phyloP scores from a whole-genome alignment of 2,797 vertebrate species.

The Chromobotia macracanthus region DNA sequence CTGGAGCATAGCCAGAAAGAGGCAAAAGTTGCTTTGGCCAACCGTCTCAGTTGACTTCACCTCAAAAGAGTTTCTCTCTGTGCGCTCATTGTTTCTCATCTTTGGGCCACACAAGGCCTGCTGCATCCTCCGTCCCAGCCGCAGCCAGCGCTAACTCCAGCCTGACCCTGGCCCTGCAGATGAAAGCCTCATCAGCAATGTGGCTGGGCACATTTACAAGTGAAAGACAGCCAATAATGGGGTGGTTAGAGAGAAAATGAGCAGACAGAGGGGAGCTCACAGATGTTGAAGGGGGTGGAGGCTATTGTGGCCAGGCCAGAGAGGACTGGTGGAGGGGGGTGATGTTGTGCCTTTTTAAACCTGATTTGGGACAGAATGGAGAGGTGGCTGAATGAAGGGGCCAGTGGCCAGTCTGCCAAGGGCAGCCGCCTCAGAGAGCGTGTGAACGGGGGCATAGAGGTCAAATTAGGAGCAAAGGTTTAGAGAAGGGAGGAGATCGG shows the following conservation, averaged over 20 bases:
- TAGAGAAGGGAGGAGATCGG: slow-evolving; percentile 52
- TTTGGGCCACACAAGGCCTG: slow-evolving; percentile 65
- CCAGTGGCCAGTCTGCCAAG: slow-evolving; percentile 47
- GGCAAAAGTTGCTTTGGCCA: slow-evolving; percentile 63
- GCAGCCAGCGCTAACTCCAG: slow-evolving; percentile 62
- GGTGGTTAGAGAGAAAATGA: slow-evolving; percentile 80
- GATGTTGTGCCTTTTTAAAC: slow-evolving; percentile 66
- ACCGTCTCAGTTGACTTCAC: slow-evolving; percentile 77
- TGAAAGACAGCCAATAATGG: slow-evolving; percentile 80
- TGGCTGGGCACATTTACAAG: slow-evolving; percentile 81
- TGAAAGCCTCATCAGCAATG: slow-evolving; percentile 81
- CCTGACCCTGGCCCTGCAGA: slow-evolving; percentile 72
- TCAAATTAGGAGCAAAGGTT: slow-evolving; percentile 59
- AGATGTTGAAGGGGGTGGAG: slow-evolving; percentile 74
- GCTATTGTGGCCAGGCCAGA: slow-evolving; percentile 68
- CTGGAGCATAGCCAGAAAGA: slow-evolving; percentile 48
- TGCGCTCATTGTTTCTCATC: slow-evolving; percentile 71
- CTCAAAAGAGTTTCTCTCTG: slow-evolving; percentile 78
- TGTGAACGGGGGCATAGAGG: slow-evolving; percentile 71
- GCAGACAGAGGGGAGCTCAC: slow-evolving; percentile 78
- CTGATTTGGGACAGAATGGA: slow-evolving; percentile 61
- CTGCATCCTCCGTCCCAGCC: slow-evolving; percentile 53
- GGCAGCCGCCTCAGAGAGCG: slow-evolving; percentile 68
- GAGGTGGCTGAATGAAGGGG: slow-evolving; percentile 56
- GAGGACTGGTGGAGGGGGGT: slow-evolving; percentile 46